Evolutionary conservation across 2,797 vertebrate species (phyloP), one percentile per base, ranked within the genome.

Genomic region (Chelidonichthys spinosus): DNA sequence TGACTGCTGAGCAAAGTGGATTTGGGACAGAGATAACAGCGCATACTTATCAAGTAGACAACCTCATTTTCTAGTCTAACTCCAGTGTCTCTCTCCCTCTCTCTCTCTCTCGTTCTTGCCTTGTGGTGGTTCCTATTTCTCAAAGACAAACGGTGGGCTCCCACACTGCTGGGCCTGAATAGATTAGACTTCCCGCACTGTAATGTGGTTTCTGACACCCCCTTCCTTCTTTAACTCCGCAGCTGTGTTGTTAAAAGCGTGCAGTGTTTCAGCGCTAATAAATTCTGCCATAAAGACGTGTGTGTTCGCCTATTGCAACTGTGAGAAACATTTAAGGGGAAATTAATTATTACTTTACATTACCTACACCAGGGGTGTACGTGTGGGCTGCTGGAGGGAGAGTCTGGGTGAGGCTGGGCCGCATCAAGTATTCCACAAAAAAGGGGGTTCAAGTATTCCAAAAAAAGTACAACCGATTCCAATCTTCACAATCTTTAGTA

Each of bases 11-110:
- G 85, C 90, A 85, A 92, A 94, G 91, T 92, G 92, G 89, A 87
- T 93, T 90, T 83, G 81, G 84, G 79, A 87, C 79, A 44, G 63
- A 71, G 86, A 89, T 88, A 90, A 90, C 88, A 76, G 89, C 86
- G 69, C 82, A 66, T 85, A 91, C 90, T 93, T 91, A 88, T 92
- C 92, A 91, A 92, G 80, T 69, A 83, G 92, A 92, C 90, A 88
- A 76, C 79, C 89, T 92, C 79, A 93, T 94, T 93, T 94, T 91
- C 90, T 78, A 75, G 69, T 67, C 69, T 25, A 25, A 25, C 25
- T 25, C 25, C 25, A 25, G 25, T 25, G 25, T 25, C 25, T 25
- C 25, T 71, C 56, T 68, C 75, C 80, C 77, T 84, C 84, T 71
- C 17, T 25, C 33, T 72, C 81, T 79, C 66, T 58, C 62, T 74